These are phyloP conservation scores for Sarcophaga variegata DNA, from an alignment of 2,888 invertebrate species.

Conservation along the genomic window DNA sequence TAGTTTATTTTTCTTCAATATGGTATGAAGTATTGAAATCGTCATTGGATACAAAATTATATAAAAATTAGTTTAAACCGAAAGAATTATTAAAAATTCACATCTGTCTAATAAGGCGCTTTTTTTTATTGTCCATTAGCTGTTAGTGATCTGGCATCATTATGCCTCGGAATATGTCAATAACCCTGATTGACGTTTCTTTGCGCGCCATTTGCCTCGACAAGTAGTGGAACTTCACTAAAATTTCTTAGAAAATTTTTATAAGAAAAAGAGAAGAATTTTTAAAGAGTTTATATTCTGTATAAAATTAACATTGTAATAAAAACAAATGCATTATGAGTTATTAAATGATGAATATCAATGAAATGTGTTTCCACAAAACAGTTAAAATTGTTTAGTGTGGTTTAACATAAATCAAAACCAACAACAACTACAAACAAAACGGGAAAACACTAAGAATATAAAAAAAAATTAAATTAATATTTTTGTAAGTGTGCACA, in stretches of 20 bases:
- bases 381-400: slow-evolving; percentile 1
- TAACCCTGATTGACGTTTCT: slow-evolving; percentile 66
- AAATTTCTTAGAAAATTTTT: slow-evolving; percentile 36
- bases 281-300: slow-evolving; percentile 13
- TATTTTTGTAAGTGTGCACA: slow-evolving; percentile 39
- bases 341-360: background rate
- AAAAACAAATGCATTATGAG: background rate
- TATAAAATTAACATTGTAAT: background rate
- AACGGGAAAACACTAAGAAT: too few relatives aligned
- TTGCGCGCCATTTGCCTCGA: slow-evolving; percentile 72
- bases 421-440: slow-evolving; percentile 1
- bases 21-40: too few relatives aligned
- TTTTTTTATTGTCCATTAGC: too few relatives aligned
- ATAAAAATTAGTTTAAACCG: too few relatives aligned
- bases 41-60: too few relatives aligned
- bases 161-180: slow-evolving; percentile 15
- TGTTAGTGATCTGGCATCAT: slow-evolving; percentile 12
- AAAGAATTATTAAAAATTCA: too few relatives aligned
- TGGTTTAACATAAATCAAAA: slow-evolving; percentile 3
- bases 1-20: too few relatives aligned
- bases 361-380: slow-evolving; percentile 29
- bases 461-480: background rate
- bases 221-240: slow-evolving; percentile 65
- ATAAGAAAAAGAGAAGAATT: background rate
- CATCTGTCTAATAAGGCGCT: too few relatives aligned